phyloP scores from a whole-genome alignment of 2,888 invertebrate species.

The Macroteleia sp. region DNA sequence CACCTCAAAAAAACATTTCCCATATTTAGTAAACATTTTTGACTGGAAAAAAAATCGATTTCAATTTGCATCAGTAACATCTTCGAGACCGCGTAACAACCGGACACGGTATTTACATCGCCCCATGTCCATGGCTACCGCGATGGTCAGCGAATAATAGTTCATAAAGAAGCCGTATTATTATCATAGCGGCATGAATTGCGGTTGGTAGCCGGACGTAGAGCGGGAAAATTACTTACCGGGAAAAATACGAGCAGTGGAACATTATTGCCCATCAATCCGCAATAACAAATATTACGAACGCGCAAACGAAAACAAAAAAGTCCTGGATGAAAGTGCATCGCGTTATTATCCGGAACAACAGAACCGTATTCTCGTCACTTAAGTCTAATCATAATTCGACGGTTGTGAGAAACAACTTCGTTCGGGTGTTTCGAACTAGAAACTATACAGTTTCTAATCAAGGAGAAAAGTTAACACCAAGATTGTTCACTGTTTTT shows the following conservation, averaged over 20 bases:
- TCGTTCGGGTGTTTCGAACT: too few relatives aligned
- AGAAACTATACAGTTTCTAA: too few relatives aligned
- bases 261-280: slow-evolving; percentile 61
- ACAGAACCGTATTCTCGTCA: slow-evolving; percentile 10
- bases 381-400: not conserved
- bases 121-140: slow-evolving; percentile 44
- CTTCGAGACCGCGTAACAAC: slow-evolving; percentile 50
- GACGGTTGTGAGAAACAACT: not conserved
- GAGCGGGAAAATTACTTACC: slow-evolving; percentile 60
- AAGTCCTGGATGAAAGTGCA: slow-evolving; percentile 27
- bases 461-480: too few relatives aligned
- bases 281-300: slow-evolving; percentile 56
- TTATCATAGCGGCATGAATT: slow-evolving; percentile 64
- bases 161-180: slow-evolving; percentile 64
- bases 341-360: slow-evolving; percentile 22
- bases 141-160: slow-evolving; percentile 63
- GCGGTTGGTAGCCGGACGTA: slow-evolving; percentile 63
- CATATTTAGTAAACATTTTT: slow-evolving; percentile 2
- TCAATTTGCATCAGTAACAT: slow-evolving; percentile 45
- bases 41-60: slow-evolving; percentile 25
- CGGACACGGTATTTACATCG: slow-evolving; percentile 58
- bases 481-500: too few relatives aligned
- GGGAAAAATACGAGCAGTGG: slow-evolving; percentile 54
- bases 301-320: slow-evolving; percentile 26
- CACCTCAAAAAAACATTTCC: slow-evolving; percentile 27